Evolutionary conservation across 1,140 invertebrate genomes (phyloP), one percentile per base, ranked within the genome.

Genomic region (Monomorium pharaonis): DNA sequence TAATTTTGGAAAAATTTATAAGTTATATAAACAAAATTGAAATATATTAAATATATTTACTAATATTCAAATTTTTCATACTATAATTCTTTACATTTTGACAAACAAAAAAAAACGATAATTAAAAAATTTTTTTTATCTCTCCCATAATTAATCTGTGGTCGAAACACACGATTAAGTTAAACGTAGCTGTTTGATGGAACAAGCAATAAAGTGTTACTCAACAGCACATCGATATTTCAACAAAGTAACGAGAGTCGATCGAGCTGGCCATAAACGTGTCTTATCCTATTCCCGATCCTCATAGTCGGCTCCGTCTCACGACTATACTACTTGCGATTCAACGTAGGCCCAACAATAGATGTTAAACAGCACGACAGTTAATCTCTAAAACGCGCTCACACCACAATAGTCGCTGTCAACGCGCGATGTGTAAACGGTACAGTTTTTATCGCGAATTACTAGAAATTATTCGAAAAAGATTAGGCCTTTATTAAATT

Each of bases 241-340:
- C 51, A 83, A 83, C 78, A 58, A 81, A 81, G 65, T 72, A 81
- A 81, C 33, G 21, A 47, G 67, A 83, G 54, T 51, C 86, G 65
- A 84, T 72, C 78, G 47, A 69, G 67, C 27, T 49, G 42, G 27
- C 33, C 7, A 49, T 58, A 85, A 83, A 83, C 51, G 51, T 83
- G 78, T 84, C 87, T 88, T 88, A 89, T 88, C 83, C 81, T 85
- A 85, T 85, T 85, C 67, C 44, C n/a, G 58, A 85, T 72, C 42
- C 80, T 37, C 74, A 56, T 65, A 85, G 86, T 62, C 67, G 54
- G 84, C 72, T 60, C 56, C 47, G 51, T 77, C 77, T 85, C 70
- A 77, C 70, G 42, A 54, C 30, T 49, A 33, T 16, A 67, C 63
- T 54, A 83, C 67, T 74, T 75, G 67, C 47, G n/a, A 63, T 84